phyloP scores from a whole-genome alignment of 2,797 vertebrate species.

The Platyrinchus mystaceus region DNA sequence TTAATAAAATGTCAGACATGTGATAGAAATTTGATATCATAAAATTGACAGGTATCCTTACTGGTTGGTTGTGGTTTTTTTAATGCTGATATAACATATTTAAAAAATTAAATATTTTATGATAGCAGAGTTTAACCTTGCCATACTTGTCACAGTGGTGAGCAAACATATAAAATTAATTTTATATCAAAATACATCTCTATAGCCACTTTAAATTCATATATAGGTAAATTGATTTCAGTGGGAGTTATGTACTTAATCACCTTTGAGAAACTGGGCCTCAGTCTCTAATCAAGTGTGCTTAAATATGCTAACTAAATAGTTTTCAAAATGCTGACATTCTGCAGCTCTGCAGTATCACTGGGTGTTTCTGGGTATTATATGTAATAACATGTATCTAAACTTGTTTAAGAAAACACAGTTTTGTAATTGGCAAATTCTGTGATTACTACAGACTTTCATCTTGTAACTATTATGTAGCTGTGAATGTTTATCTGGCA shows the following conservation, averaged over 20 bases:
- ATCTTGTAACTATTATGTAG: not conserved
- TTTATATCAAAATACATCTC: not conserved
- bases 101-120: not conserved
- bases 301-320: constrained; percentile 3
- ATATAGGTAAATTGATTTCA: constrained; percentile 40
- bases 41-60: not conserved
- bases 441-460: not conserved
- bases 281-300: constrained; percentile 7
- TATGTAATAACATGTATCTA: not conserved
- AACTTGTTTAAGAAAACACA: not conserved
- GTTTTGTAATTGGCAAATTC: not conserved
- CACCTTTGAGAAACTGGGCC: constrained; percentile 19
- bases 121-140: not conserved
- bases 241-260: constrained; percentile 14
- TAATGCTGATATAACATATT: not conserved
- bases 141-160: not conserved
- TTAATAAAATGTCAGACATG: not conserved
- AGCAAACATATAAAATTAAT: constrained; percentile 7
- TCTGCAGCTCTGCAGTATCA: not conserved
- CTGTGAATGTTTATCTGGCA: not conserved
- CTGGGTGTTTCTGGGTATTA: not conserved
- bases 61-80: not conserved
- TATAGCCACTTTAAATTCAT: not conserved
- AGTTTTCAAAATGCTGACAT: constrained; percentile 11
- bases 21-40: not conserved